Conservation (phyloP, 2,888 invertebrate genomes). For the Amphipyra tragopoginis region DNA sequence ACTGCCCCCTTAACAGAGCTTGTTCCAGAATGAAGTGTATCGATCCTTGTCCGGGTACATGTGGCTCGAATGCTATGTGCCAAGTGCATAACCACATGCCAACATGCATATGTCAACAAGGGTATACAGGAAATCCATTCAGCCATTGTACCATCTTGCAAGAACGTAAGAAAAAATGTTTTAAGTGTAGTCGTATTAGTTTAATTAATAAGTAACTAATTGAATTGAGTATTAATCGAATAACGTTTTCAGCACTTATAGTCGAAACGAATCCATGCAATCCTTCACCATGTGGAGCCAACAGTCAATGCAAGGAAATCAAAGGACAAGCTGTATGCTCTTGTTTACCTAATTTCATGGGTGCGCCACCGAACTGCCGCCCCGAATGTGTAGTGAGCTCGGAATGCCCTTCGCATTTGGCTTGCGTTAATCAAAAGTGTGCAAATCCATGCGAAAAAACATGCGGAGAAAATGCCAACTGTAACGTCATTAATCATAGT, state of each 20-base stretch:
- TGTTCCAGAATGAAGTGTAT: slow-evolving; percentile 93
- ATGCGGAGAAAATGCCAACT: slow-evolving; percentile 91
- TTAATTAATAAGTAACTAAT: neutral
- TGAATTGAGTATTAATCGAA: neutral
- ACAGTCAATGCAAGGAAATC: slow-evolving; percentile 93
- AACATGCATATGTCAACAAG: slow-evolving; percentile 92
- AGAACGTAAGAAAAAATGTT: slow-evolving; percentile 77
- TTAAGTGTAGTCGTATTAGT: neutral
- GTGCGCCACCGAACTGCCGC: slow-evolving; percentile 92
- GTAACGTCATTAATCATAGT: slow-evolving; percentile 92
- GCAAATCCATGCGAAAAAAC: slow-evolving; percentile 91
- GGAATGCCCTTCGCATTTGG: slow-evolving; percentile 91
- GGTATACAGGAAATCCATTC: slow-evolving; percentile 92
- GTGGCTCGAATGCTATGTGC: slow-evolving; percentile 93
- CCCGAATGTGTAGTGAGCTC: slow-evolving; percentile 93
- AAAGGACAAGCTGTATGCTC: slow-evolving; percentile 93
- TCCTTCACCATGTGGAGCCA: slow-evolving; percentile 93
- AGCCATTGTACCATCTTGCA: slow-evolving; percentile 87
- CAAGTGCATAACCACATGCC: slow-evolving; percentile 94
- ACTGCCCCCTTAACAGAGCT: slow-evolving; percentile 92
- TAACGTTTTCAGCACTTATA: slow-evolving; percentile 72
- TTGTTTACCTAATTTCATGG: slow-evolving; percentile 91
- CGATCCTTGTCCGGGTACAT: slow-evolving; percentile 95
- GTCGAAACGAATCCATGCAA: slow-evolving; percentile 77
- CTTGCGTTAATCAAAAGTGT: slow-evolving; percentile 93